These are phyloP conservation scores for Artemisiospiza belli DNA, from an alignment of 2,113 vertebrate species.

Conservation along the genomic window DNA sequence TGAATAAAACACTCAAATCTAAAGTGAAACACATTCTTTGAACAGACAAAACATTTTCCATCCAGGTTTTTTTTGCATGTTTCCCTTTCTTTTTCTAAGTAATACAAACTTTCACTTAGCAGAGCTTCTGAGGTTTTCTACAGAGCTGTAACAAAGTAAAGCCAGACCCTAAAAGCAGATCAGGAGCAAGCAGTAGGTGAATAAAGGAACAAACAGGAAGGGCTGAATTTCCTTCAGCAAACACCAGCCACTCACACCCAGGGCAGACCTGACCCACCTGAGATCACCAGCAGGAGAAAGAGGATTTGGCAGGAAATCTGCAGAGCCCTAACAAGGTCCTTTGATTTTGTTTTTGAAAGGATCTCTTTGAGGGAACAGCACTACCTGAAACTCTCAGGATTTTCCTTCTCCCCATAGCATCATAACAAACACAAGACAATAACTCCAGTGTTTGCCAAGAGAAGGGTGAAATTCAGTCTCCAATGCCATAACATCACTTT, in stretches of 20 bases:
- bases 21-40: not conserved
- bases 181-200: not conserved
- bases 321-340: not conserved
- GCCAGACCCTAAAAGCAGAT: not conserved
- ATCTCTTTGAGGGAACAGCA: not conserved
- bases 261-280: too few species aligned
- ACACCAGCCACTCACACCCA: not conserved
- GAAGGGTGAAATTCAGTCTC: not conserved
- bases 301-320: not conserved
- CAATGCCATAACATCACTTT: fast-evolving
- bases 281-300: not conserved
- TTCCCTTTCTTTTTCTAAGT: not conserved
- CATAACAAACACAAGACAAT: not conserved
- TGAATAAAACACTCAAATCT: not conserved
- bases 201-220: not conserved
- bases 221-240: not conserved
- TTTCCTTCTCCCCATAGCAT: not conserved
- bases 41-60: not conserved
- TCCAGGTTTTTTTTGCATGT: not conserved
- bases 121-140: not conserved
- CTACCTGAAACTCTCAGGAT: not conserved
- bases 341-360: not conserved
- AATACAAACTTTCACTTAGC: not conserved
- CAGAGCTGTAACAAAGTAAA: not conserved
- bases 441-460: not conserved